Evolutionary conservation across 2,888 invertebrate species (phyloP), one percentile per base, ranked within the genome.

Genomic region (Trichacis sp.): DNA sequence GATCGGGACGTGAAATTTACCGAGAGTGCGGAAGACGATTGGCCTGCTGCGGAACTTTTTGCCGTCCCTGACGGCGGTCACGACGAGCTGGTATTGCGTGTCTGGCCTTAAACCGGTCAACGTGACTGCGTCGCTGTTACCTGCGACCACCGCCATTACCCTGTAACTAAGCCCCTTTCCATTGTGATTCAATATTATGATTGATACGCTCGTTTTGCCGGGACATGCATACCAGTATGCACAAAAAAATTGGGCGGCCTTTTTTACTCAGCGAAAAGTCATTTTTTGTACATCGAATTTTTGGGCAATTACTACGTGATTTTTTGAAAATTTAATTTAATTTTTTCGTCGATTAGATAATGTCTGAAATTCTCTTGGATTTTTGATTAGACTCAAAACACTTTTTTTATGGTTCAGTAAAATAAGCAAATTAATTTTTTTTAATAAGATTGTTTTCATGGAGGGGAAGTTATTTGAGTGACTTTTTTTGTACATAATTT

Each of bases 121-220:
- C 71, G 93, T 92, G 75, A 94, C 93, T 69, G 93, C 93, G 84
- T 93, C 94, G 68, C 93, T 93, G 87, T 93, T 94, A 74, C 94
- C 94, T 76, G 94, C 94, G 84, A 94, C 94, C 85, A 93, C 92
- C 88, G 93, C 89, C 87, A 94, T 94, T 89, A 94, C 93, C 90
- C 94, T 94, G 93, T 93, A 94, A 94, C 94, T 94, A 93, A 92
- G 88, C 81, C 77, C 72, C 77, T 79, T 76, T 68, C 73, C 74
- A 75, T 83, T 82, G 76, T 79, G 73, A 79, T 78, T 78, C 72
- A 52, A 72, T 72, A 54, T 72, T 71, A 63, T 47, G 24, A 40
- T 15, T 42, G 14, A 48, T n/a, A n/a, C 20, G 29, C 24, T 3
- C 20, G 47, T 59, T 24, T 54, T 48, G 42, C 42, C 52, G 47